phyloP scores from a whole-genome alignment of 1,140 invertebrate species.

The Aradophagus sp. region DNA sequence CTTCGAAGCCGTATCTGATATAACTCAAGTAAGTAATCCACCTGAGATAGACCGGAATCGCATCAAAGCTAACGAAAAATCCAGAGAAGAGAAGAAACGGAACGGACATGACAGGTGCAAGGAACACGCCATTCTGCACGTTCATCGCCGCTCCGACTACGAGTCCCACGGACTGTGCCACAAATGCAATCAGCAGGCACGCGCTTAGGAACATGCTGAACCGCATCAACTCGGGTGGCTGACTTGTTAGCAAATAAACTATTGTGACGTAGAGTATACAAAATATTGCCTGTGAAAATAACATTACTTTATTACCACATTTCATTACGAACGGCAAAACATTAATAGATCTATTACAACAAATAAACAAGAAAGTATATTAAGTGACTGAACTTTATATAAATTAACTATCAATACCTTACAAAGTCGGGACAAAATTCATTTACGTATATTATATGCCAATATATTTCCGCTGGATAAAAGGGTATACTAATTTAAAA shows the following conservation, averaged over 20 bases:
- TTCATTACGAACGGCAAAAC: no score
- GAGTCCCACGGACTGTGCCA: constrained; percentile 95
- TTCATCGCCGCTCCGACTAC: constrained; percentile 96
- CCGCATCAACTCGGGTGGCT: constrained; percentile 87
- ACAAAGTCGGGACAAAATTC: no score
- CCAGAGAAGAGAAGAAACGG: constrained; percentile 96
- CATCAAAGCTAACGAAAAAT: constrained; percentile 98
- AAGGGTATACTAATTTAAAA: no score
- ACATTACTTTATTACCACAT: constrained; percentile 1
- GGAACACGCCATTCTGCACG: constrained; percentile 95
- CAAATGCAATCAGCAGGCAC: constrained; percentile 93
- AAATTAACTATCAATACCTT: no score
- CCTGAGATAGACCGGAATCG: constrained; percentile 94
- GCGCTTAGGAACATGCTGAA: constrained; percentile 93
- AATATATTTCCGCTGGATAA: no score
- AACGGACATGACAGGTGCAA: constrained; percentile 96
- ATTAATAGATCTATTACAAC: no score
- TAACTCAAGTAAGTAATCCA: constrained; percentile 98
- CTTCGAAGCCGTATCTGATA: constrained; percentile 96
- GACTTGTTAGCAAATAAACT: constrained; percentile 95
- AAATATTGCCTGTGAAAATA: constrained; percentile 82
- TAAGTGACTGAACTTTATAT: no score
- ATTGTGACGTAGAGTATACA: constrained; percentile 94
- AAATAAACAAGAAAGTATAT: no score
- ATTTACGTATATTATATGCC: no score